Evolutionary conservation across 2,113 vertebrate genomes (phyloP), one percentile per base, ranked within the genome.

Genomic region (Colistium nudipinnis): DNA sequence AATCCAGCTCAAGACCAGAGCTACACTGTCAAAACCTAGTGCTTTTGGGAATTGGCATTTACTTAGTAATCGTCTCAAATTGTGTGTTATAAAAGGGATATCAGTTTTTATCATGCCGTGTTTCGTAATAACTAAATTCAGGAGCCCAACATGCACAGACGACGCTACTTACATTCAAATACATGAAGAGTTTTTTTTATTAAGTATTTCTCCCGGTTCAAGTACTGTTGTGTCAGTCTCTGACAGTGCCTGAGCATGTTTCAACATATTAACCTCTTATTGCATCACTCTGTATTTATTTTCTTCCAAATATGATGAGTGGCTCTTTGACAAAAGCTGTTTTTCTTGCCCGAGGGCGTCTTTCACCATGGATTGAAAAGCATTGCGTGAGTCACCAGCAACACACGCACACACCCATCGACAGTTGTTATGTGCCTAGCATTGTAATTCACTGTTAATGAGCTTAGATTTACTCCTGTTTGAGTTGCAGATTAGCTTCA

Each of bases 401-500:
- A 45, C 67, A 55, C 60, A 65, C 39, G 20, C 63, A 45, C 76
- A 74, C 70, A 79, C 78, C 57, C 73, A 78, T 73, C 62, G 33
- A 1, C 31, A 44, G 62, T 78, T 74, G 77, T 82, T 78, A 45
- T 84, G 86, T 72, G 80, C 82, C 78, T 57, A 16, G 71, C 81
- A 77, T 88, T 87, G 87, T 89, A 74, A 91, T 87, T 86, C 69
- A 12, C 77, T 36, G 76, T 88, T 91, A 86, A 90, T 88, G 72
- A 86, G 28, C 79, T 78, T 27, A 77, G 81, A 82, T 90, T 87
- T 80, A 86, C 79, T 81, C 78, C 76, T 87, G 89, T 90, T 91
- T 88, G 76, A 90, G 83, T 89, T 89, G 88, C 76, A 88, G 87
- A 89, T 90, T 80, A 90, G 85, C 81, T 81, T 69, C 76, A 85